Conservation (phyloP, 2,113 vertebrate genomes). For the Calidris pugnax region DNA sequence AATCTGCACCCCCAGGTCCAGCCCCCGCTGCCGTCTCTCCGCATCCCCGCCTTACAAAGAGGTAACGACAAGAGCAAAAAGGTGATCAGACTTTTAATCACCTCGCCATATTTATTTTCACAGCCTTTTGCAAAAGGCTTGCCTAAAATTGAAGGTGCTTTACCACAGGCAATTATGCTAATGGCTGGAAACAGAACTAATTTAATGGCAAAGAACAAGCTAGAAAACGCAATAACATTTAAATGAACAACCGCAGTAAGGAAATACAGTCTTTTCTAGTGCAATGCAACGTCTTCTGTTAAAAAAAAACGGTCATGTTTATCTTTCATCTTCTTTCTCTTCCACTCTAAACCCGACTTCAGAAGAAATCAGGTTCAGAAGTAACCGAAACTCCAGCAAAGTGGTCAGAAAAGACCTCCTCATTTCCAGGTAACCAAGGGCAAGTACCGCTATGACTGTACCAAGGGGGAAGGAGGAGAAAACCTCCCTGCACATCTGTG, state of each 20-base stretch:
- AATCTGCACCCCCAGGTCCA: not conserved
- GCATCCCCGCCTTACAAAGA: not conserved
- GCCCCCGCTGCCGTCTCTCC: not conserved
- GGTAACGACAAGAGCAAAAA: not conserved
- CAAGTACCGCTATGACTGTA: not conserved
- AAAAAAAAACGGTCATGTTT: not conserved
- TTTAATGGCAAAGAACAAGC: slow-evolving; percentile 24
- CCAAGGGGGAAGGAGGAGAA: not conserved
- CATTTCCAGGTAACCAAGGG: not conserved
- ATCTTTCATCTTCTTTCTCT: not conserved
- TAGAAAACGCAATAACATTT: slow-evolving; percentile 24
- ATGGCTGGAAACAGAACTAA: slow-evolving; percentile 48
- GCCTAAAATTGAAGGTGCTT: slow-evolving; percentile 21
- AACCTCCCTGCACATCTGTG: not conserved
- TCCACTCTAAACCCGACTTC: not conserved
- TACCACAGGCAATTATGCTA: slow-evolving; percentile 49
- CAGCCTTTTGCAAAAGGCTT: not conserved
- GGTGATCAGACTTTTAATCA: slow-evolving; percentile 8
- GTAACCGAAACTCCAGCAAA: not conserved
- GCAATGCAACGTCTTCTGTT: not conserved
- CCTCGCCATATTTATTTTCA: not conserved
- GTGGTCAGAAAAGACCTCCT: not conserved
- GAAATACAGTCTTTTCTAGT: not conserved
- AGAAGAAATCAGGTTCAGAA: not conserved
- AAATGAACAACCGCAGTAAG: slow-evolving; percentile 14